Conservation (phyloP, 2,113 vertebrate species). For the Oriolus oriolus region DNA sequence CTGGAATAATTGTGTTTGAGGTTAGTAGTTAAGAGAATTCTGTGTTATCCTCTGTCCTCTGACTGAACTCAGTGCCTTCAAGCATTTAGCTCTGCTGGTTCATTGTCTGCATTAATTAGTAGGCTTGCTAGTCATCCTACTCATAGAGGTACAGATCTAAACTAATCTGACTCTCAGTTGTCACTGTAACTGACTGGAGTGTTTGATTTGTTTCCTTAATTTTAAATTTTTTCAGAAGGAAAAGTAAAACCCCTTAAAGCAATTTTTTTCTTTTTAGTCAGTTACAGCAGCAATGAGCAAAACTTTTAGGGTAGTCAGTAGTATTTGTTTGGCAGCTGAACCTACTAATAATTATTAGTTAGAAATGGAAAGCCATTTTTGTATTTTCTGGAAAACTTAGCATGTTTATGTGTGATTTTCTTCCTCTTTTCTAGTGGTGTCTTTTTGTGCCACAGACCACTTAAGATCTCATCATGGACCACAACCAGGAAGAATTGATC, state of each 20-base stretch:
- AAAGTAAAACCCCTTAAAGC: background rate
- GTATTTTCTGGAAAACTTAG: background rate
- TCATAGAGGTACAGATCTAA: background rate
- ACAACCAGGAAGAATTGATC: background rate
- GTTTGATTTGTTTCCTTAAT: background rate
- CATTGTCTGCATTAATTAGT: background rate
- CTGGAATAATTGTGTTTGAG: background rate
- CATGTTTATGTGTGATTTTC: background rate
- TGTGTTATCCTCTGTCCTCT: background rate
- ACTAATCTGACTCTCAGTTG: background rate
- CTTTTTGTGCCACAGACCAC: background rate
- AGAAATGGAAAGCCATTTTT: background rate
- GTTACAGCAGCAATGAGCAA: background rate
- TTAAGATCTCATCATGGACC: background rate
- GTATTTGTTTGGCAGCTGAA: background rate
- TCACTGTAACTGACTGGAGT: background rate
- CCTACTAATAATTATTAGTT: background rate
- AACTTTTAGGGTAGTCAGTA: background rate
- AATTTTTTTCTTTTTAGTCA: background rate
- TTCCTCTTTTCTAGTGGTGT: constrained; percentile 72
- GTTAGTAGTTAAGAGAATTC: background rate
- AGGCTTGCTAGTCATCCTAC: background rate
- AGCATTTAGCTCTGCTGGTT: background rate
- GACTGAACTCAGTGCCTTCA: background rate
- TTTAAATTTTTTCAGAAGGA: background rate